These are phyloP conservation scores for Dascillus cervinus DNA, from an alignment of 2,888 invertebrate species.

Conservation along the genomic window DNA sequence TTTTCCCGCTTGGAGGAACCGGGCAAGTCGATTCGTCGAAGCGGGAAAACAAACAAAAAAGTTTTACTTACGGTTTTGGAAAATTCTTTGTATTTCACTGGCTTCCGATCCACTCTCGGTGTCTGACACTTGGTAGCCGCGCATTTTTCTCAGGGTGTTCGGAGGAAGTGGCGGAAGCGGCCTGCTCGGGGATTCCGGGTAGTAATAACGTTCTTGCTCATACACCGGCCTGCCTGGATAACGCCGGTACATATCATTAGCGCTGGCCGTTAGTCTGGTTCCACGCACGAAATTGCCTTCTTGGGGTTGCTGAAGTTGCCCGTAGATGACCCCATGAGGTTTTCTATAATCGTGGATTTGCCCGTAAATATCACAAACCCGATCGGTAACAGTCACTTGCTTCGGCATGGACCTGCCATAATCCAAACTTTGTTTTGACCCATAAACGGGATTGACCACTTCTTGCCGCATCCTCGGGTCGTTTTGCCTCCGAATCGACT, in stretches of 20 bases:
- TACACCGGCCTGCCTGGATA: conserved; percentile 10
- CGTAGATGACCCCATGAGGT: conserved; percentile 35
- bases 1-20: conserved; percentile 25
- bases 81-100: conserved; percentile 61
- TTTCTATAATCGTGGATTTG: conserved; percentile 37
- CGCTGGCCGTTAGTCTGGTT: conserved; percentile 38
- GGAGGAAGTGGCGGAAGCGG: conserved; percentile 42
- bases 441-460: conserved; percentile 7
- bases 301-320: conserved; percentile 29
- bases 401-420: conserved; percentile 18
- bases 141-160: conserved; percentile 18
- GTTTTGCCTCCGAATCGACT: not conserved
- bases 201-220: conserved; percentile 4
- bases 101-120: conserved; percentile 68
- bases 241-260: conserved; percentile 37
- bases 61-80: too few relatives aligned
- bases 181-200: conserved; percentile 28
- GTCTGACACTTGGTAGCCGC: conserved; percentile 41
- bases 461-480: not conserved
- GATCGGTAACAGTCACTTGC: conserved; percentile 33
- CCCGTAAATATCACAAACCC: conserved; percentile 41
- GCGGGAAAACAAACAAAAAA: too few relatives aligned
- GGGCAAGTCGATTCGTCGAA: too few relatives aligned
- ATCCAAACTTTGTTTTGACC: conserved; percentile 8
- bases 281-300: conserved; percentile 34